Percentiles rank a stretch among this genome's conserved stretches.
phyloP scores from a whole-genome alignment of 2,888 invertebrate genomes.

The Poecilobothrus nobilitatus region DNA sequence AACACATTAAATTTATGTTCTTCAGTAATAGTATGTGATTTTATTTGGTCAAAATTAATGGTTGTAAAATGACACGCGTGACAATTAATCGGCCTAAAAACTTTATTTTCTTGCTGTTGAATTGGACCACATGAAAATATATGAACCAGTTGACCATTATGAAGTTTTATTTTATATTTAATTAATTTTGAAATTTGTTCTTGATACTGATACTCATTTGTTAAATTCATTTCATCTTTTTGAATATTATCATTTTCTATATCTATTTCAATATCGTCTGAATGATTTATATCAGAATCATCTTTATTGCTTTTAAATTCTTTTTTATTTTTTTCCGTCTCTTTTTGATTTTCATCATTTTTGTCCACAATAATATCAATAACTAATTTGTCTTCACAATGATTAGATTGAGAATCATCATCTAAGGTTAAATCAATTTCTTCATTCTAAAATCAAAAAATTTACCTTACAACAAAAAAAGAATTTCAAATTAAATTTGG shows the following conservation, averaged over 20 bases:
- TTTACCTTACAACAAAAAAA: too few relatives aligned
- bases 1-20: background rate
- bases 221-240: too few relatives aligned
- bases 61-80: background rate
- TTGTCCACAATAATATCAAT: background rate
- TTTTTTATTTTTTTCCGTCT: background rate
- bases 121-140: background rate
- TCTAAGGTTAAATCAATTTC: background rate
- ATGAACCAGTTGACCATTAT: background rate
- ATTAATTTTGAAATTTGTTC: background rate
- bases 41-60: background rate
- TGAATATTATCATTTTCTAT: too few relatives aligned
- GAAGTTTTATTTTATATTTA: background rate
- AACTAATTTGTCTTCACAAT: background rate
- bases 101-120: background rate
- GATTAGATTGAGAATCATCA: background rate
- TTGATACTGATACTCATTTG: background rate
- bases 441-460: background rate
- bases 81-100: conserved; percentile 2
- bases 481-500: too few relatives aligned
- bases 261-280: too few relatives aligned
- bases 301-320: background rate
- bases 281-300: too few relatives aligned
- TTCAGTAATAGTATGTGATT: background rate
- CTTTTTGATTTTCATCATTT: background rate